Percentiles rank a stretch among this genome's conserved stretches.
phyloP scores from a whole-genome alignment of 2,113 vertebrate species.

The Semicossyphus pulcher region DNA sequence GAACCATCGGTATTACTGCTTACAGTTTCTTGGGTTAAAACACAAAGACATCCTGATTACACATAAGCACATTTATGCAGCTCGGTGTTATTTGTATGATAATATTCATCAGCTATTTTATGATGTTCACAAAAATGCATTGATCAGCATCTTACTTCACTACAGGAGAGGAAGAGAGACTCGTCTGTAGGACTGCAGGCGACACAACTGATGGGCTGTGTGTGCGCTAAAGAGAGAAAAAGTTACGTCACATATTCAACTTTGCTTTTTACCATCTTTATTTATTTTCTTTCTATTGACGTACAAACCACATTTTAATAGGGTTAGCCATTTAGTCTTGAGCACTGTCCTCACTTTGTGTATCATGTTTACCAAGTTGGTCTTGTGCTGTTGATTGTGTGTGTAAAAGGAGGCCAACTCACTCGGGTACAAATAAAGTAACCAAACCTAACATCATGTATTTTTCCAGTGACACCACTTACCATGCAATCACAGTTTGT shows the following conservation, averaged over 20 bases:
- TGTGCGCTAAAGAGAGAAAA: slow-evolving; percentile 84
- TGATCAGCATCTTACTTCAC: slow-evolving; percentile 85
- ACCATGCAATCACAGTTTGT: no score
- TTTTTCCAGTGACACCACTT: no score
- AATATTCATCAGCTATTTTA: neutral
- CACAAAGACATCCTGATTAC: neutral
- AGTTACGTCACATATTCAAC: neutral
- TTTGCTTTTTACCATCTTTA: neutral
- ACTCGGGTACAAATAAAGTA: no score
- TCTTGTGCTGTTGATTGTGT: no score
- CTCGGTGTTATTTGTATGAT: neutral
- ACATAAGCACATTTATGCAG: neutral
- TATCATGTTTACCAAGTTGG: no score
- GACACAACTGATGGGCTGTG: slow-evolving; percentile 87
- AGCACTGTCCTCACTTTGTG: no score
- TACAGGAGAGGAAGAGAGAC: slow-evolving; percentile 92
- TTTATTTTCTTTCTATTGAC: neutral
- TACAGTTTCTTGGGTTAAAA: neutral
- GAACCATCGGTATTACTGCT: neutral
- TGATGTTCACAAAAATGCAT: neutral
- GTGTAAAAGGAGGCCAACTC: no score
- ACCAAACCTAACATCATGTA: no score
- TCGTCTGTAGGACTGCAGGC: slow-evolving; percentile 91
- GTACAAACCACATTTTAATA: neutral
- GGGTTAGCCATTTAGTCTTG: neutral